A percentile compares a stretch with the other conserved stretches of the same genome.
Conservation (phyloP, 2,888 invertebrate species). For the Sphecodes monilicornis region DNA sequence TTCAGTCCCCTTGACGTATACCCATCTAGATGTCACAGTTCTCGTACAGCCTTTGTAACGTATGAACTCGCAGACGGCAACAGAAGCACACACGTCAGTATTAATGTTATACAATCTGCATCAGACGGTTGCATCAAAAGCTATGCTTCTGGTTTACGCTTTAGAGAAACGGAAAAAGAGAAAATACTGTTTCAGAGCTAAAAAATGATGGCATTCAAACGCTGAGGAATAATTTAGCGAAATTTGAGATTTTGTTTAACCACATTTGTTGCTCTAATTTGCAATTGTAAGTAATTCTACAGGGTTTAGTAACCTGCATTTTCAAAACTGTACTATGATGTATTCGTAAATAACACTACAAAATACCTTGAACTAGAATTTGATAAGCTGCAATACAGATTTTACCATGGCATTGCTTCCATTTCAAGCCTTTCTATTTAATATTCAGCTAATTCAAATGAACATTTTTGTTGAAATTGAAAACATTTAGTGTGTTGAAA, state of each 20-base stretch:
- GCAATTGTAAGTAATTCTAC: too few species aligned
- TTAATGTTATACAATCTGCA: constrained; percentile 9
- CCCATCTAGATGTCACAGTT: not conserved
- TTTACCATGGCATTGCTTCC: too few species aligned
- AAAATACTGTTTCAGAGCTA: not conserved
- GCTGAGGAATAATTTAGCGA: not conserved
- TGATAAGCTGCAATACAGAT: too few species aligned
- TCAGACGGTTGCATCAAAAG: not conserved
- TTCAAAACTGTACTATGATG: too few species aligned
- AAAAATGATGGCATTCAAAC: not conserved
- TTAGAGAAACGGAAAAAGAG: not conserved
- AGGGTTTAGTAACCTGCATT: too few species aligned
- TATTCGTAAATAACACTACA: too few species aligned
- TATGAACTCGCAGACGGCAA: not conserved
- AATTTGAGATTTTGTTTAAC: not conserved
- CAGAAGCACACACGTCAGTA: not conserved
- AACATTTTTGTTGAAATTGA: too few species aligned
- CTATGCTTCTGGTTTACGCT: not conserved
- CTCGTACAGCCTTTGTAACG: not conserved
- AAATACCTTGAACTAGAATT: too few species aligned
- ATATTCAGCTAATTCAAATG: too few species aligned
- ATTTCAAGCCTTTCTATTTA: too few species aligned
- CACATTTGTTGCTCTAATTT: too few species aligned
- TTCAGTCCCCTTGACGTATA: not conserved
- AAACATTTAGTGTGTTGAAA: too few species aligned